phyloP scores from a whole-genome alignment of 2,113 vertebrate species.

The Clarias macrocephalus region DNA sequence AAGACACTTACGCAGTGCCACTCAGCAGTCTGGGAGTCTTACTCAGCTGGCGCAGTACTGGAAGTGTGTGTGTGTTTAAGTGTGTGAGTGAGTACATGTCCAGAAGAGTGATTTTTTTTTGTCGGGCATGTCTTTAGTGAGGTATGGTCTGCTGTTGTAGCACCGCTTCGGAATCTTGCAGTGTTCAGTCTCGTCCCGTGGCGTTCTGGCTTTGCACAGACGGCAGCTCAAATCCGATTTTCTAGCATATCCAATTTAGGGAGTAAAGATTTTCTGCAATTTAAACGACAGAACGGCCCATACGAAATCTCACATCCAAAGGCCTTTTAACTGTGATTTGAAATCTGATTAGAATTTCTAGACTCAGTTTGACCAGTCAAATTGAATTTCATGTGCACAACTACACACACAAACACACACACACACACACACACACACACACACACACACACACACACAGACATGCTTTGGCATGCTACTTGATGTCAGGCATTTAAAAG shows the following conservation, averaged over 20 bases:
- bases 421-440: neutral
- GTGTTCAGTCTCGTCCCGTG: neutral
- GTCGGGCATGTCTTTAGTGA: neutral
- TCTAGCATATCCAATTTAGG: neutral
- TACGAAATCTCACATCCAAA: neutral
- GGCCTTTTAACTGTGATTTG: neutral
- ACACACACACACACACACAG: too few species aligned
- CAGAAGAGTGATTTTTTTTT: neutral
- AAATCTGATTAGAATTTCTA: conserved; percentile 12
- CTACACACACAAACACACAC: neutral
- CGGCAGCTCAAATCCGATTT: neutral
- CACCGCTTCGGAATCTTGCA: neutral
- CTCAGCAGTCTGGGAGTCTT: conserved; percentile 9
- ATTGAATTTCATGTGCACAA: neutral
- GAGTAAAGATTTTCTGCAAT: neutral
- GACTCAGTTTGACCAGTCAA: neutral
- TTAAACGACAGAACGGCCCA: neutral
- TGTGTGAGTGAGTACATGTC: conserved; percentile 15
- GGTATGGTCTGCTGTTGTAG: neutral
- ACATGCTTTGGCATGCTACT: neutral
- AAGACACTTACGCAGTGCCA: conserved; percentile 4
- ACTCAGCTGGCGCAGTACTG: neutral
- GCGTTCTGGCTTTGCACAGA: neutral
- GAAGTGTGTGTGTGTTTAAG: conserved; percentile 28
- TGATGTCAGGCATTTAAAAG: neutral